Evolutionary conservation across 2,113 vertebrate species (phyloP), one percentile per base, ranked within the genome.

Genomic region (Struthio camelus): DNA sequence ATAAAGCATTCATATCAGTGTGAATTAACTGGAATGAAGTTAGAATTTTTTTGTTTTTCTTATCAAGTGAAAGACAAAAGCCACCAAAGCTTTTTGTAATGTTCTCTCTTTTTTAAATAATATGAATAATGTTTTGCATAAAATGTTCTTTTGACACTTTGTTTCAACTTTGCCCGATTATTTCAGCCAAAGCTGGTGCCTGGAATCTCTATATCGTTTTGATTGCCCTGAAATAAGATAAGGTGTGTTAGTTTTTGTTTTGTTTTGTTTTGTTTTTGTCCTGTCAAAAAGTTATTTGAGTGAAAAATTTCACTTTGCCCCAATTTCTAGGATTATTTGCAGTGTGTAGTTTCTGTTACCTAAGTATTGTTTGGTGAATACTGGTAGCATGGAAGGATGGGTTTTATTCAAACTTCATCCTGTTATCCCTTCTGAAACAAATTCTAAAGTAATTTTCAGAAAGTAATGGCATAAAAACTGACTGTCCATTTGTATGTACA

Each of bases 31-130:
- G 10, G 56, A 34, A 58, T 32, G 56, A 58, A 58, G 56, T 32
- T 32, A 56, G 54, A 3, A n/a, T n/a, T 56, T 28, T 30, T 32
- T 30, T 76, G 28, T 79, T 89, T 78, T 76, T 5, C 13, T 65
- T 75, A 64, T 14, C 1, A 5, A 1, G 2, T 71, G 4, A 38
- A 22, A 80, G 25, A 78, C 14, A 78, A 66, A 77, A 69, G 42
- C 28, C 6, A 34, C 4, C 2, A 3, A 25, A 4, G 2, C 1
- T 42, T 73, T 87, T 61, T 27, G 6, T 27, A 17, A 28, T 0
- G 5, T 15, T 20, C 10, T 61, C 77, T 9, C 23, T 56, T 46
- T 48, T 12, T n/a, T 24, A 36, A 69, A 14, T 9, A 53, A 6
- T 34, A 15, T 64, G 85, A 53, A 22, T 14, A 50, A 0, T 42